Evolutionary conservation across 2,113 vertebrate species (phyloP), one percentile per base, ranked within the genome.

Genomic region (Myotis davidii): DNA sequence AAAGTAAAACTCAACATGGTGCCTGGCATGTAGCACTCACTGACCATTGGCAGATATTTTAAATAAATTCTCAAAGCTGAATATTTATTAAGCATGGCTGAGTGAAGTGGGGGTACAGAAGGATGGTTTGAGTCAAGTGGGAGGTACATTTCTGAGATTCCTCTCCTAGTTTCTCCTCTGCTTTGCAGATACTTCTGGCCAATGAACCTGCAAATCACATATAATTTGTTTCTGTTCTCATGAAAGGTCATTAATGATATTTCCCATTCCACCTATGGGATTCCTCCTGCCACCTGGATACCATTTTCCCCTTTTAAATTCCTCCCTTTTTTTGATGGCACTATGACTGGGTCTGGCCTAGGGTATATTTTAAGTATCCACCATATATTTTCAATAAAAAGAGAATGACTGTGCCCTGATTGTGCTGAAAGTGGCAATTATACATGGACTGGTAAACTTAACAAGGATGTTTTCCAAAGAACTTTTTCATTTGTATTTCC

Each of bases 401-500:
- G 74, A 17, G 42, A 89, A 88, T 34, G 50, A 25, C 70, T 78
- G 48, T 45, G 39, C 11, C 77, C 50, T 74, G 61, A 85, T 42
- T 82, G 59, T 69, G n/a, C 4, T 56, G 50, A 96, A 91, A 94
- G 73, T 70, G 45, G 65, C 59, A 90, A 90, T 94, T 81, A 86
- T 67, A 90, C 48, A 42, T 10, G 37, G 76, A 37, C 65, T 76
- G 90, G 82, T 74, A 84, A 93, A 95, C 82, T 85, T 56, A 67
- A 86, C 54, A 42, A n/a, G 54, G 91, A 17, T 18, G 1, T 76
- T 96, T 96, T 92, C 88, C 56, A 45, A 85, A 83, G 78, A 89
- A 90, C 59, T 90, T 96, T 91, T 96, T 69, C 39, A 87, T 85
- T 91, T 96, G 45, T 77, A 90, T 56, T 88, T 95, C 73, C 85